Base-by-base conservation (phyloP, 2,113 vertebrate genomes). In the Nesoenas mayeri region DNA sequence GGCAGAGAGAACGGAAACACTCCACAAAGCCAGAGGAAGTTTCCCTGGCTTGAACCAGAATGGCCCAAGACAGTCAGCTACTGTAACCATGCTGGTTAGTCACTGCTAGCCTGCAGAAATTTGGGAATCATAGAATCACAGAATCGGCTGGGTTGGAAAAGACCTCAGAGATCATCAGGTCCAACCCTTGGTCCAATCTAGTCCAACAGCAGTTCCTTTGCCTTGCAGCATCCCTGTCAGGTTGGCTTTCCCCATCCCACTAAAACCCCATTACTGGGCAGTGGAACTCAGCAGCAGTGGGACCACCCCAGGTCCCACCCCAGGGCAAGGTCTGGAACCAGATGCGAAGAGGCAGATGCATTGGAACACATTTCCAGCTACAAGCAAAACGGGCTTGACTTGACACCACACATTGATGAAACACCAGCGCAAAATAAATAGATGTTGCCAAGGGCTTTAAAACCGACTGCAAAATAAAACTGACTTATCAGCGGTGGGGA, bases 401-500 rank as follows among this genome's bases (percentile, higher is more conserved):
- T 26, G 79, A 19, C 47, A 32, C n/a, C 11, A 4, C 2, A 24
- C 60, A 29, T 2, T 69, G 11, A 2, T 0, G 10, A 44, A 66
- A 44, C 38, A 32, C 11, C 58, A 42, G 12, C 1, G 7, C 40
- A 48, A 51, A 93, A 25, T 28, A 71, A 24, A 22, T 9, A 58
- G 60, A 50, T 57, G 15, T 25, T 84, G 69, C 47, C 67, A 40
- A 44, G 28, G 47, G 71, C 85, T 60, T 71, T 26, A 67, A 79
- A 19, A 38, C 29, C 38, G 54, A 51, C 21, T 2, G 22, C 1
- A 2, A 81, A 69, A 71, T 32, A 10, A 62, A 60, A 82, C 48
- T 82, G 5, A 12, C 26, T 79, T 34, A 32, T 66, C 0, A 0
- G 22, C 3, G 42, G 31, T 4, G 21, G 56, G 12, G 47, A 61